Evolutionary conservation across 2,888 invertebrate genomes (phyloP).

Genomic region (Sycophila texana): DNA sequence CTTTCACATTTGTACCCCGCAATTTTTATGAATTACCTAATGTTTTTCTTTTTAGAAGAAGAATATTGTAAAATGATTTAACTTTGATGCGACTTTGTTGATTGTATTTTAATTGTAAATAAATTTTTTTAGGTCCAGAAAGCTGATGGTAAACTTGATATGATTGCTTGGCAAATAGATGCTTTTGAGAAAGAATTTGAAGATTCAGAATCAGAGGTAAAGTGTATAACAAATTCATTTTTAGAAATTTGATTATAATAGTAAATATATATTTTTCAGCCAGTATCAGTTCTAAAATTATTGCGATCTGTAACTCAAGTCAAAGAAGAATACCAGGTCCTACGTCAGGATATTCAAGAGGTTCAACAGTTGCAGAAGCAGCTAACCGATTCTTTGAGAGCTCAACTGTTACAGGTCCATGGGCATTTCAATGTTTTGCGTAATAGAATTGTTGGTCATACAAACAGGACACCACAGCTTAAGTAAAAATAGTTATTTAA

Average conservation of each 20-base stretch:
- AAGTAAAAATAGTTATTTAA: slow-evolving; percentile 62
- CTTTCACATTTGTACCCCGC: not conserved
- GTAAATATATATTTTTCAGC: slow-evolving; percentile 49
- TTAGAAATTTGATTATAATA: slow-evolving; percentile 18
- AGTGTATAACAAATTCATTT: slow-evolving; percentile 10
- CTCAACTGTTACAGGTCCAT: slow-evolving; percentile 85
- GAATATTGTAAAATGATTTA: too few species aligned
- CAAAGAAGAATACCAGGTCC: slow-evolving; percentile 87
- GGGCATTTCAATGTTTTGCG: slow-evolving; percentile 85
- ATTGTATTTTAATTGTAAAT: not conserved
- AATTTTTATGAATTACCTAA: too few species aligned
- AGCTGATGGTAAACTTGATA: slow-evolving; percentile 84
- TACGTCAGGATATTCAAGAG: slow-evolving; percentile 86
- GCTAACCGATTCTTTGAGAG: slow-evolving; percentile 84
- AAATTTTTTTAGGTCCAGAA: slow-evolving; percentile 80
- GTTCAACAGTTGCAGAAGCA: slow-evolving; percentile 88
- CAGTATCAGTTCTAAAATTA: slow-evolving; percentile 83
- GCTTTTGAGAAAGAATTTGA: slow-evolving; percentile 83
- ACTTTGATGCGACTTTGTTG: too few species aligned
- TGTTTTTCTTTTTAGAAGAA: too few species aligned
- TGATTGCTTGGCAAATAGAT: slow-evolving; percentile 85
- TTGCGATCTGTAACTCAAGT: slow-evolving; percentile 85
- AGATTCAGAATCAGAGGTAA: slow-evolving; percentile 76
- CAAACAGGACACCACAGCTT: slow-evolving; percentile 67
- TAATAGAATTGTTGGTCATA: slow-evolving; percentile 80